Evolutionary conservation across 2,888 invertebrate species (phyloP), one percentile per base, ranked within the genome.

Genomic region (Galerucella pusilla): DNA sequence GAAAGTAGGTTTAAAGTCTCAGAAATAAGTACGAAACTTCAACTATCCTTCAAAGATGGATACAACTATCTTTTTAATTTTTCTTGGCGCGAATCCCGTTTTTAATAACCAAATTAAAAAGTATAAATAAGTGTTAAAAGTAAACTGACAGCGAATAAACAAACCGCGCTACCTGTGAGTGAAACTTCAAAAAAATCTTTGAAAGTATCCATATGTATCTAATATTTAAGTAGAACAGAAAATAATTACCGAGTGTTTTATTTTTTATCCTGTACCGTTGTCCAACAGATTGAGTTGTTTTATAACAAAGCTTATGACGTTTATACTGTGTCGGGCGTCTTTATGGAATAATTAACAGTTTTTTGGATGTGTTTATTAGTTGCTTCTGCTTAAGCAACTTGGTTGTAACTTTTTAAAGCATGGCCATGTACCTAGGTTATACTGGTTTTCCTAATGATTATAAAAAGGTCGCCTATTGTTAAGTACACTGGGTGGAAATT

Each of bases 121-220:
- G 35, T 28, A 35, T 35, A 61, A 61, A 61, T 61, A 61, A 35
- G n/a, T 61, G 28, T 61, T 61, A 28, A 61, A 61, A 61, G 61
- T 61, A 61, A 35, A 61, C n/a, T 61, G 61, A 61, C 61, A 35
- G 61, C 35, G 14, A 61, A 61, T 61, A 61, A 61, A 61, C 61
- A 35, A 61, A 61, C 61, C 12, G 25, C 28, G 35, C 35, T 61
- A 61, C 61, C 61, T 61, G 35, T 9, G 61, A 61, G 61, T 35
- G 28, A 35, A 35, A n/a, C 61, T n/a, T 61, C 61, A 61, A 28
- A 35, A 61, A 61, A 28, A 10, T 61, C 2, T 57, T 61, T 35
- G 14, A 61, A 35, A 61, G 61, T 61, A 28, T 6, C 61, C 35
- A 61, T 35, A 6, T 61, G 35, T 35, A 20, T 20, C 20, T 20